These are phyloP conservation scores for Turritopsis rubra DNA, from an alignment of 30 jellyfish, hydroid and myxozoan genomes.

Conservation along the genomic window DNA sequence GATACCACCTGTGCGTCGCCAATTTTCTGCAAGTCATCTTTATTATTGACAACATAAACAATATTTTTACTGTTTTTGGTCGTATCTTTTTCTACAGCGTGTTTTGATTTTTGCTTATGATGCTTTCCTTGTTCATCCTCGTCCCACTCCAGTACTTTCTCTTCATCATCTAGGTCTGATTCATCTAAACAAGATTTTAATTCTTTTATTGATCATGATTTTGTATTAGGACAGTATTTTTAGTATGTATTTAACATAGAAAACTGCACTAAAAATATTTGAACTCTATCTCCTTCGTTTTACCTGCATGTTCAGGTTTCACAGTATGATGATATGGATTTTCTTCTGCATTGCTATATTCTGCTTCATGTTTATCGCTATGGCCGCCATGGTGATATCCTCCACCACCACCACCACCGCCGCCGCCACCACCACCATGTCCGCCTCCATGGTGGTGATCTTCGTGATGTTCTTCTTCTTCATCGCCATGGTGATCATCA, in stretches of 20 bases:
- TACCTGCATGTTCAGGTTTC: constrained; percentile 15
- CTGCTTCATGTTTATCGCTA: constrained; percentile 8
- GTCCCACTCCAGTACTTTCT: not conserved
- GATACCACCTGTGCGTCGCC: not conserved
- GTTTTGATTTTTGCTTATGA: not conserved
- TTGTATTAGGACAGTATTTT: not conserved
- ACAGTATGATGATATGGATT: constrained; percentile 37
- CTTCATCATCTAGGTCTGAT: not conserved
- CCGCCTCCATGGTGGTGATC: not conserved
- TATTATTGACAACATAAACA: not conserved
- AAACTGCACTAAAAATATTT: too few relatives aligned
- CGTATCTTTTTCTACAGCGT: not conserved
- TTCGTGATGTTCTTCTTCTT: constrained; percentile 3
- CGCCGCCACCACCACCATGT: constrained; percentile 33
- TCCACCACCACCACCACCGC: constrained; percentile 40
- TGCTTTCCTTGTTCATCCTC: constrained; percentile 1
- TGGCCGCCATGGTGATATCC: constrained; percentile 14
- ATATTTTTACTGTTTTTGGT: not conserved
- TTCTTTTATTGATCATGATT: not conserved
- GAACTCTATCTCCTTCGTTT: too few relatives aligned
- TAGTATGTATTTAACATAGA: too few relatives aligned
- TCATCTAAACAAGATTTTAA: not conserved
- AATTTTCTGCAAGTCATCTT: not conserved
- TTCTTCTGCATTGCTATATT: constrained; percentile 28
- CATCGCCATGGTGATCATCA: constrained; percentile 14